Conservation (phyloP, 2,113 vertebrate species). For the Pluvianellus socialis region DNA sequence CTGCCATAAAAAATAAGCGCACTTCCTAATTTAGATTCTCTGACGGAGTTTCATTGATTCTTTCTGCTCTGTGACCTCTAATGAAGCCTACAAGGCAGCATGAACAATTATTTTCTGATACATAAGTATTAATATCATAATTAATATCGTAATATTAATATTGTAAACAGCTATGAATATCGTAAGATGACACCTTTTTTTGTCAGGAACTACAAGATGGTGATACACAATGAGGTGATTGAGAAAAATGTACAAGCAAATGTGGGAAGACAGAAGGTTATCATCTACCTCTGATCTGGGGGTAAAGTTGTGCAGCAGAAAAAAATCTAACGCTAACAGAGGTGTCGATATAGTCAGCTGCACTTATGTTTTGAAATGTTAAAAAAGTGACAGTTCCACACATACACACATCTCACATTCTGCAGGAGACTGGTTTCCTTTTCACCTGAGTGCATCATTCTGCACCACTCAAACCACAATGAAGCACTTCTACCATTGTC, state of each 20-base stretch:
- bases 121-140: too few species aligned
- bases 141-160: too few species aligned
- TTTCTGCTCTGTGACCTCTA: neutral
- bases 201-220: neutral
- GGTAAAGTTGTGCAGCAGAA: neutral
- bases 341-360: neutral
- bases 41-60: neutral
- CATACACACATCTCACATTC: neutral
- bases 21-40: neutral
- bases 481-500: neutral
- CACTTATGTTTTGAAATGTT: neutral
- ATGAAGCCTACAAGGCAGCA: neutral
- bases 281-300: neutral
- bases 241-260: neutral
- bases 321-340: neutral
- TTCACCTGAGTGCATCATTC: neutral
- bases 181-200: neutral
- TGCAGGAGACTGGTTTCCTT: neutral
- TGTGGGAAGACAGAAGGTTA: neutral
- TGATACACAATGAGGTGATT: neutral
- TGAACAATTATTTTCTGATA: neutral
- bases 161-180: neutral
- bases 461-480: neutral
- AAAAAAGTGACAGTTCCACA: neutral
- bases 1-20: neutral